A percentile compares a stretch with the other conserved stretches of the same genome.
These are phyloP conservation scores for Cryptoprocta ferox DNA, from an alignment of 2,797 vertebrate genomes.

Conservation along the genomic window DNA sequence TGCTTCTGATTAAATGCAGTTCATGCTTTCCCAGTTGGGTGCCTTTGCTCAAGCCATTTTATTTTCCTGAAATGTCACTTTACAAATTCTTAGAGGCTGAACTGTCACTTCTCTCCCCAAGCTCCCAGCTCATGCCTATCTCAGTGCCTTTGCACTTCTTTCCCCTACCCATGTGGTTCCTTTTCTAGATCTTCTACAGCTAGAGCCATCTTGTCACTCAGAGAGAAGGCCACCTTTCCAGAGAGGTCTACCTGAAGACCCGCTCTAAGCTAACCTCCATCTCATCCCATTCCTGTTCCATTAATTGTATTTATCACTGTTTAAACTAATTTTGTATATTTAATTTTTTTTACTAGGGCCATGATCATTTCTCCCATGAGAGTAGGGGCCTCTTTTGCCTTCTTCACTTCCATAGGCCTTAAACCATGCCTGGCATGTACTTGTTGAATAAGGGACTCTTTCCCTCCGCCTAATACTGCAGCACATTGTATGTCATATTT, in stretches of 20 bases:
- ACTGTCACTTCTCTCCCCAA: background rate
- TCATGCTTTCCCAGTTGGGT: background rate
- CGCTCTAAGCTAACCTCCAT: background rate
- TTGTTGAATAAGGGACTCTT: background rate
- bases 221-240: background rate
- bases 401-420: background rate
- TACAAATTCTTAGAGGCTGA: background rate
- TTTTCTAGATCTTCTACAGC: too few species aligned
- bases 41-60: background rate
- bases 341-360: background rate
- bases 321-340: background rate
- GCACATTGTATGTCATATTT: background rate
- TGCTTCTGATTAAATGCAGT: background rate
- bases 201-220: background rate
- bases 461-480: background rate
- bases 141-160: background rate
- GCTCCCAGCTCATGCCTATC: background rate
- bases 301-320: background rate
- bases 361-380: background rate
- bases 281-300: background rate
- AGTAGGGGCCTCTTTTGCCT: background rate
- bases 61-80: background rate
- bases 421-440: background rate
- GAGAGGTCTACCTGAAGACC: background rate
- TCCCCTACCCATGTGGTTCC: background rate